Evolutionary conservation across 2,113 vertebrate genomes (phyloP), one percentile per base, ranked within the genome.

Genomic region (Aleadryas rufinucha): DNA sequence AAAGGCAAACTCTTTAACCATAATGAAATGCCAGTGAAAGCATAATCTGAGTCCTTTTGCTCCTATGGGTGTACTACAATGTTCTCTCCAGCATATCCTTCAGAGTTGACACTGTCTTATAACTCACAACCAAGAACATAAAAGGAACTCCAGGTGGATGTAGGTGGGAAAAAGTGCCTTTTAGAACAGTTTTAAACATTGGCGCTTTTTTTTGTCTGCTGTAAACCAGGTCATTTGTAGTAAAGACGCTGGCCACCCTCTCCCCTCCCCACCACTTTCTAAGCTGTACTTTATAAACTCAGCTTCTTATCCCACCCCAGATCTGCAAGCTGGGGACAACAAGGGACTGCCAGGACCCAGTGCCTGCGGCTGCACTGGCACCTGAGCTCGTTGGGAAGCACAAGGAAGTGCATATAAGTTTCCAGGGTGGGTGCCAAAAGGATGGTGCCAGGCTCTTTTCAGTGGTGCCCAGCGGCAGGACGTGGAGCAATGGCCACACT

Each of bases 151-250:
- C 19, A 16, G 16, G 16, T 4, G 44, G 35, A 45, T 24, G 33
- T 28, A 61, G 0, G 1, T 3, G 33, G 16, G 0, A 1, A 14
- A 49, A 84, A 41, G 15, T 1, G 9, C 33, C 9, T 21, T 89
- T 72, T 5, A 33, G 7, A 33, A 20, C 27, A 16, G 27, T 52
- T 81, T 59, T 23, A 50, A 83, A 33, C 19, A 33, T 8, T 21
- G 9, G 11, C 2, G 21, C 12, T 14, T 28, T 11, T 5, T 27
- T 30, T 45, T 3, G 9, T 27, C 23, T 47, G 65, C 21, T 33
- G 7, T 11, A 69, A 61, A 52, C 18, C 30, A 16, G 42, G 11
- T 64, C 16, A 3, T 45, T 28, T 8, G 7, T 11, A 31, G 7
- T 11, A 31, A n/a, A 23, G 50, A 17, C 0, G 1, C 44, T 4